Evolutionary conservation across 2,888 invertebrate species (phyloP), one percentile per base, ranked within the genome.

Genomic region (Parnassius apollo): DNA sequence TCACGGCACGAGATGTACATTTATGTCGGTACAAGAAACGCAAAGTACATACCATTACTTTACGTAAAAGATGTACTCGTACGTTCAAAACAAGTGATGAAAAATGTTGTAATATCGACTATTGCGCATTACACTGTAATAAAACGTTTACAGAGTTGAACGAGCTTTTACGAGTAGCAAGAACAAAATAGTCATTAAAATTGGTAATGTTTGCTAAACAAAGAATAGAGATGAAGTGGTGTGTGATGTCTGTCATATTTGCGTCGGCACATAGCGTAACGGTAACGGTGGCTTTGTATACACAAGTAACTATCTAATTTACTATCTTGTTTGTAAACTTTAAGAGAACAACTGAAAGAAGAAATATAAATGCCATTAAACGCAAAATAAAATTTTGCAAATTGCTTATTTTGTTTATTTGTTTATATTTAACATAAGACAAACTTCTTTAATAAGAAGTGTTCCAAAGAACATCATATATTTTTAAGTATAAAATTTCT

Each of bases 221-320:
- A 45, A n/a, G 51, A 58, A 13, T 62, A 52, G 62, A 52, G 49
- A 53, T 57, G 67, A 66, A 67, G 71, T 64, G 62, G 69, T 74
- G 74, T 76, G 72, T 80, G 77, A 69, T 80, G 80, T 85, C 73
- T 85, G 86, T 86, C 86, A 86, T 86, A 88, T 85, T 86, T 84
- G 78, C 75, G 70, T 62, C 64, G 69, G 65, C 25, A 9, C 68
- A 67, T 85, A 82, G 81, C 73, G 82, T 76, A 84, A 85, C 68
- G 59, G 67, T 66, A 68, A 74, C 71, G 68, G 67, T 67, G 69
- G 49, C 35, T 53, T 49, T 57, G 22, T 51, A 42, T 65, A 71
- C 62, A 72, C 3, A 44, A 44, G 44, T n/a, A 8, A 49, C 49
- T 49, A 13, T 18, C 49, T 49, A 18, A 49, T 49, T 49, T 13